Conservation (phyloP, 2,888 invertebrate species). For the Pristionchus japonicus region DNA sequence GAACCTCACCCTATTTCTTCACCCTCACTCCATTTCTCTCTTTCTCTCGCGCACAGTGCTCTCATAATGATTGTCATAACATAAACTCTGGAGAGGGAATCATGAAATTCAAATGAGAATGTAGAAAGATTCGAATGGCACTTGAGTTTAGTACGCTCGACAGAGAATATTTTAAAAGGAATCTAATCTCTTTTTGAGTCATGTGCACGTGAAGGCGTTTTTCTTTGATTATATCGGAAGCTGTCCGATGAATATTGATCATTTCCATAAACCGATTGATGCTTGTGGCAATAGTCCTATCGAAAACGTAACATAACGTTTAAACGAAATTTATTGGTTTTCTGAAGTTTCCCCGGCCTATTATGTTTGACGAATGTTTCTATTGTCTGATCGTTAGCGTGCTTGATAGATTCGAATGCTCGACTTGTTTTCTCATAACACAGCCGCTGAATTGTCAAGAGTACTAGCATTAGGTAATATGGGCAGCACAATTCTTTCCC, state of each 20-base stretch:
- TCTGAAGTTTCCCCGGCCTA: no score
- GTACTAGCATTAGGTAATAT: neutral
- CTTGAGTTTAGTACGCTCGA: no score
- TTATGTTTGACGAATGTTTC: no score
- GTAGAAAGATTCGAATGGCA: no score
- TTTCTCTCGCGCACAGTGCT: neutral
- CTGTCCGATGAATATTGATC: no score
- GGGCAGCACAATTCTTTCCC: neutral
- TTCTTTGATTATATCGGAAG: no score
- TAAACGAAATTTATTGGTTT: no score
- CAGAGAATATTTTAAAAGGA: no score
- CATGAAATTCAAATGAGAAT: neutral
- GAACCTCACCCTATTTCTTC: neutral
- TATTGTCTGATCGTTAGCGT: neutral
- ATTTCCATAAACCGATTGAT: neutral
- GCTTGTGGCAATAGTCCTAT: neutral
- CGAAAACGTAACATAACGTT: no score
- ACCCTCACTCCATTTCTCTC: neutral
- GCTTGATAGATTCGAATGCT: neutral
- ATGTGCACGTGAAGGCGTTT: no score
- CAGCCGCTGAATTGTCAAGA: neutral
- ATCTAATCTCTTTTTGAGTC: no score
- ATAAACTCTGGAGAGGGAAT: neutral
- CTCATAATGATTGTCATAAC: neutral
- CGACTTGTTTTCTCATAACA: neutral